Base-by-base conservation (phyloP, 2,113 vertebrate genomes). In the Coptodon rendalli region DNA sequence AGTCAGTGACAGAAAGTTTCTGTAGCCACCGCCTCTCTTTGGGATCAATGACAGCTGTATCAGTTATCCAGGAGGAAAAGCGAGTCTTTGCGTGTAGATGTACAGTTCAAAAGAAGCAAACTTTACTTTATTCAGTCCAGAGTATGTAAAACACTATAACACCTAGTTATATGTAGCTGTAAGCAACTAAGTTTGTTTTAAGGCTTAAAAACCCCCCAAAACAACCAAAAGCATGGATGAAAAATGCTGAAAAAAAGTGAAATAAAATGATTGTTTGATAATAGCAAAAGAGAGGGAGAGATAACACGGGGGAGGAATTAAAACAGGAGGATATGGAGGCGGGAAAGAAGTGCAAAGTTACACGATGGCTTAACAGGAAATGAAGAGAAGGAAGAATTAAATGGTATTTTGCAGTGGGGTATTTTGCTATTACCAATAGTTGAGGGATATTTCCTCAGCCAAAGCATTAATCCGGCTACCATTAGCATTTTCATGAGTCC, bases 401-500 rank as follows among this genome's bases (percentile, higher is more conserved):
- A 91, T 87, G 80, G 81, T 90, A 78, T 78, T 78, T 78, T 78
- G 89, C 86, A 89, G 88, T 89, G 90, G 86, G 81, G 80, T 89
- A 79, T 91, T 95, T 90, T 91, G 81, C 89, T 89, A 92, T 95
- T 87, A 89, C 91, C 84, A 89, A 83, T 89, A 92, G 92, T 93
- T 79, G 50, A 87, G 80, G 91, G 87, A 90, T 93, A 91, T 93
- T 92, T 94, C 91, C 87, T 87, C 73, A 90, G 91, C 92, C 87
- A 88, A 86, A 66, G 86, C 84, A 76, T 85, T 95, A 95, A 97
- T 96, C 95, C 90, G 83, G 88, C 93, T 92, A 93, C 88, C 93
- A 96, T 97, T 96, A 96, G 94, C 95, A 96, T 96, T 96, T 96
- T 97, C 96, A 96, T 96, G 94, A 95, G 93, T 92, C 89, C 86